A percentile compares a stretch with the other conserved stretches of the same genome.
These are phyloP conservation scores for Aphaenogaster ashmeadi DNA, from an alignment of 1,140 invertebrate species.

Conservation along the genomic window DNA sequence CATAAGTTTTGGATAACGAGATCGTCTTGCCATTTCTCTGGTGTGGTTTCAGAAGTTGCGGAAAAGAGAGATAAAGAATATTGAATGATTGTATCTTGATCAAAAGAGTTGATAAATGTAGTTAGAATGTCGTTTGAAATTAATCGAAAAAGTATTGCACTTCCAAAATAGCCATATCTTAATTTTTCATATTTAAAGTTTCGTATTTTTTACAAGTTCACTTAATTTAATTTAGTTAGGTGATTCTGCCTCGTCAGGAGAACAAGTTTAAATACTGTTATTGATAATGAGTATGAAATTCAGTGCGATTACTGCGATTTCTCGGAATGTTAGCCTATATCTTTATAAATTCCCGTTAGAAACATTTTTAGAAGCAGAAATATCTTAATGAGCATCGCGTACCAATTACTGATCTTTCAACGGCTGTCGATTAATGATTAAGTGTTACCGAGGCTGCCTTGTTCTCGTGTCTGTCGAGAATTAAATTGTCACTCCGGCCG, in stretches of 20 bases:
- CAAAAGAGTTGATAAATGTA: not conserved
- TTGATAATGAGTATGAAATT: not conserved
- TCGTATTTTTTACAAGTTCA: not conserved
- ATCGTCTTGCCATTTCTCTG: not conserved
- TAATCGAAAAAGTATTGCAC: not conserved
- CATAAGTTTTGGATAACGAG: conserved; percentile 46
- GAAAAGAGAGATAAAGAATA: not conserved
- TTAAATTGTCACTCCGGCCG: conserved; percentile 19
- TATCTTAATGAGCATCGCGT: conserved; percentile 16
- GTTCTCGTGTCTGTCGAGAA: not conserved
- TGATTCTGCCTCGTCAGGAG: not conserved
- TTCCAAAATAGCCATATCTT: not conserved
- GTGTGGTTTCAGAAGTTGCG: not conserved
- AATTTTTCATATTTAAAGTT: not conserved
- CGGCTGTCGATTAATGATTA: conserved; percentile 31
- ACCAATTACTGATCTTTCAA: conserved; percentile 9
- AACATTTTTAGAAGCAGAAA: not conserved
- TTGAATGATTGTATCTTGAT: not conserved
- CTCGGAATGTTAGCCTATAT: not conserved
- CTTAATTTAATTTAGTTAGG: not conserved
- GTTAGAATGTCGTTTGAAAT: not conserved
- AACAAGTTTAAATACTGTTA: not conserved
- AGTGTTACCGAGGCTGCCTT: not conserved
- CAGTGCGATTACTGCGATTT: not conserved
- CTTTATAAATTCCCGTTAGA: not conserved